Percentiles rank a stretch among this genome's conserved stretches.
phyloP scores from a whole-genome alignment of 1,140 invertebrate species.

The Planococcus citri region DNA sequence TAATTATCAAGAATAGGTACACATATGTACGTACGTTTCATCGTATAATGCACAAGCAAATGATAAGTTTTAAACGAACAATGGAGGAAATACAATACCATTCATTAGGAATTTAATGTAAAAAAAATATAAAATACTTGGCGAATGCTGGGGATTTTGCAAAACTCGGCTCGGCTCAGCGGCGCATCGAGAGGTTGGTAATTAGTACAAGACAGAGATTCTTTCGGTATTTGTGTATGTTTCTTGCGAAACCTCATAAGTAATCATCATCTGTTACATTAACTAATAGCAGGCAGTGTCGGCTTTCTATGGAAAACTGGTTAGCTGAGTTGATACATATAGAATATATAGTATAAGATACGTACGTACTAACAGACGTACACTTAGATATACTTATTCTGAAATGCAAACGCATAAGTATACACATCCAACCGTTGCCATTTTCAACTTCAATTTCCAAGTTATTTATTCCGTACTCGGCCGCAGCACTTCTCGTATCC shows the following conservation, averaged over 20 bases:
- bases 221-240: neutral
- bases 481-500: too few relatives aligned
- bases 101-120: conserved; percentile 1
- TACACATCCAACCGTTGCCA: neutral
- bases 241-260: neutral
- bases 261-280: neutral
- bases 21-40: neutral
- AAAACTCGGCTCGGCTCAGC: neutral
- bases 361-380: too few relatives aligned
- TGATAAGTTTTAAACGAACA: neutral
- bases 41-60: neutral
- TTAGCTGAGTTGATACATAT: neutral
- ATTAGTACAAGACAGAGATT: neutral
- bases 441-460: neutral
- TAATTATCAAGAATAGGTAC: too few relatives aligned
- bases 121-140: too few relatives aligned
- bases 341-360: too few relatives aligned
- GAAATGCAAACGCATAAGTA: too few relatives aligned
- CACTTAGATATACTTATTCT: too few relatives aligned
- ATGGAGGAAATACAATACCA: conserved; percentile 3
- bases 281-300: conserved; percentile 1
- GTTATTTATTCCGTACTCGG: neutral
- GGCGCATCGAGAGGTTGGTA: neutral
- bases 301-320: conserved; percentile 6
- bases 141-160: neutral